Base-by-base conservation (phyloP, 2,888 invertebrate genomes). In the Eilema caniola region DNA sequence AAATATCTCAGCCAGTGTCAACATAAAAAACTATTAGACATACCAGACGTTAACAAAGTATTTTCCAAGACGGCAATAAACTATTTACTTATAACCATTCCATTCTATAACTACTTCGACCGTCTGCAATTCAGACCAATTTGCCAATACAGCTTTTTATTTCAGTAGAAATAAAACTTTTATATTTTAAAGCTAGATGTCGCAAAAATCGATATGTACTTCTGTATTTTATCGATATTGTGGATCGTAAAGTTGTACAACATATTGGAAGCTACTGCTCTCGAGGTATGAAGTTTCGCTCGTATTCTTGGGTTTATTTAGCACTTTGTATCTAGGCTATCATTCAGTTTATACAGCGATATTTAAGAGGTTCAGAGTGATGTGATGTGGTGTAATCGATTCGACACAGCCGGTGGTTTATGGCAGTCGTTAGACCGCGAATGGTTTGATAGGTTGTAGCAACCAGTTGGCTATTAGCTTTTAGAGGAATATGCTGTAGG, bases 201-300 rank as follows among this genome's bases (percentile, higher is more conserved):
- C 65, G 25, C 73, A 73, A 79, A 33, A 72, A 70, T 61, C 64
- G 59, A 74, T 63, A 57, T 67, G 37, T 31, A 31, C 33, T 14
- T n/a, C 73, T 65, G 76, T 75, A 75, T 68, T 80, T 80, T 82
- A 82, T 74, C 47, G 41, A 59, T 62, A 62, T 61, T 69, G 73
- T 53, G 3, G n/a, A 75, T 72, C 80, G 75, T 81, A 74, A 81
- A 66, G n/a, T 25, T 33, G 33, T 28, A 41, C 56, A 72, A 73
- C 67, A 67, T 82, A 80, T 78, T 80, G 74, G 70, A 72, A 75
- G 75, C 59, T 67, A 33, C 31, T 37, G 12, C 23, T 37, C 12
- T 47, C 14, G 60, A 41, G 63, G 47, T 53, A 57, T 69, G 37
- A 65, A 70, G 60, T 66, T 16, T 12, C 25, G 71, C 25, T 73